phyloP scores from a whole-genome alignment of 2,797 vertebrate genomes.

The Microchirus variegatus region DNA sequence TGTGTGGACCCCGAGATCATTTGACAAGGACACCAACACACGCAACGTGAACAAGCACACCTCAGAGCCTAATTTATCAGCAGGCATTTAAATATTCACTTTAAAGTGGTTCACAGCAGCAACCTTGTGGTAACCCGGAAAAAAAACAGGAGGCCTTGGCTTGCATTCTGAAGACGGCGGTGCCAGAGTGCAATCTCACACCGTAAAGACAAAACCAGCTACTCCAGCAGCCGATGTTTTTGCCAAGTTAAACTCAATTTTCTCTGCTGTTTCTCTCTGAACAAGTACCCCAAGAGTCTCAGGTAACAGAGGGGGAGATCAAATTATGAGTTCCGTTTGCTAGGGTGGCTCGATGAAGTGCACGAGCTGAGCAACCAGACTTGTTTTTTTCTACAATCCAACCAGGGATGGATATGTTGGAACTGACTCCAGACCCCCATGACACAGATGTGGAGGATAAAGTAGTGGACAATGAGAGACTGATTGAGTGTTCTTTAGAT shows the following conservation, averaged over 20 bases:
- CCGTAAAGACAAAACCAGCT: constrained; percentile 48
- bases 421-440: no score
- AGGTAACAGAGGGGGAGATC: constrained; percentile 31
- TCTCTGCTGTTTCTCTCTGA: constrained; percentile 26
- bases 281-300: constrained; percentile 17
- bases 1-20: constrained; percentile 29
- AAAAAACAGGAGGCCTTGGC: constrained; percentile 59
- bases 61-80: constrained; percentile 59
- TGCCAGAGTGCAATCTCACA: constrained; percentile 40
- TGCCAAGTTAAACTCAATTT: constrained; percentile 46
- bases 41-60: constrained; percentile 44
- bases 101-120: constrained; percentile 56
- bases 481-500: no score
- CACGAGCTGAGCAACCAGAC: constrained; percentile 3
- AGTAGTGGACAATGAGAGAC: no score
- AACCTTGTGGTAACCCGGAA: constrained; percentile 48
- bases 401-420: neutral
- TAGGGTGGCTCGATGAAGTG: constrained; percentile 27
- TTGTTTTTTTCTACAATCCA: constrained; percentile 5
- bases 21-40: constrained; percentile 58
- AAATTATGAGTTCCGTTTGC: constrained; percentile 20
- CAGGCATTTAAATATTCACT: constrained; percentile 66
- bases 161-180: constrained; percentile 49
- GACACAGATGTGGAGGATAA: no score
- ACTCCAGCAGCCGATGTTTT: constrained; percentile 49